Conservation (phyloP, 2,797 vertebrate species). For the Hyperoplus immaculatus region DNA sequence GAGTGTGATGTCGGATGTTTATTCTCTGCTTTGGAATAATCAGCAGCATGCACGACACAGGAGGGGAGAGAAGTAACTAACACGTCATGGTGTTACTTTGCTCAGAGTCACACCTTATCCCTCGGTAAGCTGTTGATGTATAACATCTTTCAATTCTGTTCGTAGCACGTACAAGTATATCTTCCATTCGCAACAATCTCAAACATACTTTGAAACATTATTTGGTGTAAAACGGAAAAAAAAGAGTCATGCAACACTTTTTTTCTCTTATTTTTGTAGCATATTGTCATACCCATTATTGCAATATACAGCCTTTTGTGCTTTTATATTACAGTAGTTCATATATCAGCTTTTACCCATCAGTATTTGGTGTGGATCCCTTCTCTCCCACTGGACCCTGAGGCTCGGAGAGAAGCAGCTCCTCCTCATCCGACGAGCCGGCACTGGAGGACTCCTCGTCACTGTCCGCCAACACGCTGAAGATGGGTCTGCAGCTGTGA, state of each 20-base stretch:
- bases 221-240: background rate
- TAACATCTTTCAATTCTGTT: background rate
- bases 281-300: background rate
- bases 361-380: constrained; percentile 59
- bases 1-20: constrained; percentile 45
- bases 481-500: constrained; percentile 73
- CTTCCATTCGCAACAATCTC: background rate
- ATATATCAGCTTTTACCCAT: constrained; percentile 82
- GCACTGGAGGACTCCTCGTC: constrained; percentile 93
- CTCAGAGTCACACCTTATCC: background rate
- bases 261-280: background rate
- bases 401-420: constrained; percentile 79
- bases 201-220: background rate
- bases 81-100: constrained; percentile 10
- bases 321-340: background rate
- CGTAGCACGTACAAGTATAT: background rate
- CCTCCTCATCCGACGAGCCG: constrained; percentile 91
- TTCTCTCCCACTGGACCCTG: constrained; percentile 81
- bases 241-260: background rate
- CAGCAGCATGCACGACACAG: constrained; percentile 44
- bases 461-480: constrained; percentile 89
- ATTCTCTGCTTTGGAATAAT: constrained; percentile 30
- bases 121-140: background rate
- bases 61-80: constrained; percentile 5
- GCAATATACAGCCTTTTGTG: too few relatives aligned